A percentile compares a stretch with the other conserved stretches of the same genome.
These are phyloP conservation scores for Drosophila baimaii DNA, from an alignment of 1,140 invertebrate species.

Conservation along the genomic window DNA sequence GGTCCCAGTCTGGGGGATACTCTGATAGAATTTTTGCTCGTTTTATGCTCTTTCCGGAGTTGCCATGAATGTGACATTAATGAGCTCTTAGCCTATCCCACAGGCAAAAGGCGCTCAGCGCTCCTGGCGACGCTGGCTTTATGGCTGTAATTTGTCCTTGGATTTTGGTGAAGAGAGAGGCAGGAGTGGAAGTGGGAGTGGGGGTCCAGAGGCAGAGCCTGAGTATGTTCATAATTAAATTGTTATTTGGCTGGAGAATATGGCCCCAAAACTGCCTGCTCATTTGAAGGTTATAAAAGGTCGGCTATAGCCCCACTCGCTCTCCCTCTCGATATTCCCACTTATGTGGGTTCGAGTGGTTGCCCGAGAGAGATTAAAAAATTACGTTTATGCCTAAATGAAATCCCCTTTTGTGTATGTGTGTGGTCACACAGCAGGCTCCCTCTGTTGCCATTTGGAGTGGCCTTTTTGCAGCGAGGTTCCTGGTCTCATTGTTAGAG, in stretches of 20 bases:
- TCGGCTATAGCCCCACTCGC: slow-evolving; percentile 32
- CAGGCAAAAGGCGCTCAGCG: slow-evolving; percentile 38
- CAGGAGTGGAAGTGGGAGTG: not conserved
- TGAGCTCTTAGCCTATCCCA: slow-evolving; percentile 78
- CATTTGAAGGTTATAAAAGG: slow-evolving; percentile 78
- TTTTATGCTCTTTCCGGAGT: slow-evolving; percentile 66
- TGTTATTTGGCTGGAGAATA: slow-evolving; percentile 61
- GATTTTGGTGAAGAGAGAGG: slow-evolving; percentile 39
- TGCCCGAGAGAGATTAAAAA: slow-evolving; percentile 55
- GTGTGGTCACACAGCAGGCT: slow-evolving; percentile 17
- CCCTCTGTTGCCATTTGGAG: slow-evolving; percentile 24
- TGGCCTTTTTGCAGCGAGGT: slow-evolving; percentile 3
- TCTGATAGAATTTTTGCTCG: slow-evolving; percentile 73
- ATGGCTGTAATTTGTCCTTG: slow-evolving; percentile 78
- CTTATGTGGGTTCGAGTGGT: slow-evolving; percentile 38
- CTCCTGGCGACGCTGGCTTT: slow-evolving; percentile 50
- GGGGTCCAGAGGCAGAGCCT: not conserved
- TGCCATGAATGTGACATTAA: slow-evolving; percentile 80
- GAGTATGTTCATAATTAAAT: slow-evolving; percentile 74
- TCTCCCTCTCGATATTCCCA: slow-evolving; percentile 17
- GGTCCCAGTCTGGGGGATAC: slow-evolving; percentile 24
- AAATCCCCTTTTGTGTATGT: slow-evolving; percentile 34
- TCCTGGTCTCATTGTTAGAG: slow-evolving; percentile 10
- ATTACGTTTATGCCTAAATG: slow-evolving; percentile 52
- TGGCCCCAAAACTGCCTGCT: slow-evolving; percentile 58